These are phyloP conservation scores for Popillia japonica DNA, from an alignment of 1,140 invertebrate species.

Conservation along the genomic window DNA sequence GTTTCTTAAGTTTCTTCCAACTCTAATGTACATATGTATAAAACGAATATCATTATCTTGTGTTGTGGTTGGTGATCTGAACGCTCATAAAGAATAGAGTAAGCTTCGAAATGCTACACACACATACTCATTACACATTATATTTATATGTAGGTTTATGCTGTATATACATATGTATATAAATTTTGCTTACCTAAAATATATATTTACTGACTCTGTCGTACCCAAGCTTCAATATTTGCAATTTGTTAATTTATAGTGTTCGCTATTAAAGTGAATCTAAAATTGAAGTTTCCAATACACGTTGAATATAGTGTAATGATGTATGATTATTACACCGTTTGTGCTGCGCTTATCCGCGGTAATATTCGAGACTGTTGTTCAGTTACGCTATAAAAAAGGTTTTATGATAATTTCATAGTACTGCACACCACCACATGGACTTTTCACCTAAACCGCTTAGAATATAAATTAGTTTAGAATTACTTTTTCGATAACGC, in stretches of 20 bases:
- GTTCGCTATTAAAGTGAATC: neutral
- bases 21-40: too few relatives aligned
- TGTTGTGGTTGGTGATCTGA: neutral
- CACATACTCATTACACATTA: too few relatives aligned
- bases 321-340: neutral
- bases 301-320: neutral
- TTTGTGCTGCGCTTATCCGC: neutral
- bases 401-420: conserved; percentile 30
- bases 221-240: neutral
- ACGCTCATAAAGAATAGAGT: too few relatives aligned
- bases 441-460: conserved; percentile 26
- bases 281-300: neutral
- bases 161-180: too few relatives aligned
- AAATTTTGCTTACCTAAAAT: neutral
- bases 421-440: neutral
- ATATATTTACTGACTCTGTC: neutral
- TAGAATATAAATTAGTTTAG: conserved; percentile 30
- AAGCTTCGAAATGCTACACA: too few relatives aligned
- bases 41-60: too few relatives aligned
- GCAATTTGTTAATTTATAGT: neutral
- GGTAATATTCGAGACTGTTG: neutral
- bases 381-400: neutral
- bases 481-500: conserved; percentile 30
- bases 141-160: too few relatives aligned
- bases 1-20: too few relatives aligned